Conservation (phyloP, 2,797 vertebrate genomes). For the Lagorchestes hirsutus region DNA sequence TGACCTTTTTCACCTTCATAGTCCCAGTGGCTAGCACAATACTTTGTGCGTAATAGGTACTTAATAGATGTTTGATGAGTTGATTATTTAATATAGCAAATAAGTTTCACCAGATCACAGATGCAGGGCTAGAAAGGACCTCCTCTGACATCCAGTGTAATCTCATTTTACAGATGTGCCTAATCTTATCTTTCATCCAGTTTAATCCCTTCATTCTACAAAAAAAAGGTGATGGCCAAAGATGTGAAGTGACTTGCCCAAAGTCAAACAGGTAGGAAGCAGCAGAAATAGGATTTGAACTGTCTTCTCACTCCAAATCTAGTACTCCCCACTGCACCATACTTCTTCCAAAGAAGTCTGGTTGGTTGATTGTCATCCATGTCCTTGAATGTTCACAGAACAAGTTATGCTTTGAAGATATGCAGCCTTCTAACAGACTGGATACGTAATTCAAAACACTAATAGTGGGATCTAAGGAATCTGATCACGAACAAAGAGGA, state of each 20-base stretch:
- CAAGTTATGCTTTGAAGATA: background rate
- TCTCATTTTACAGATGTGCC: no score
- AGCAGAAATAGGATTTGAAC: background rate
- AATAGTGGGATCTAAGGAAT: background rate
- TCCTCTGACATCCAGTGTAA: background rate
- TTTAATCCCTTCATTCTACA: background rate
- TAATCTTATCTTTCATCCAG: background rate
- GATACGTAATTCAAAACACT: conserved; percentile 3
- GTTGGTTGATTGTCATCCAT: background rate
- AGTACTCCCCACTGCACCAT: background rate
- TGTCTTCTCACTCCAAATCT: background rate
- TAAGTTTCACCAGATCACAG: background rate
- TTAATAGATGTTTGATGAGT: background rate
- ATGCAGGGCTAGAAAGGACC: background rate
- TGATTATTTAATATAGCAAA: background rate
- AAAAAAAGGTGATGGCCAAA: background rate
- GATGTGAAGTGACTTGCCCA: background rate
- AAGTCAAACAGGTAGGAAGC: background rate
- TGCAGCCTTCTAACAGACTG: background rate
- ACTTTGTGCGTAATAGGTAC: background rate
- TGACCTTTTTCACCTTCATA: background rate
- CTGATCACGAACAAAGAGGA: background rate
- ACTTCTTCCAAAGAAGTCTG: background rate
- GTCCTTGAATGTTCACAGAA: background rate
- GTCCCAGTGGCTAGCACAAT: background rate